phyloP scores from a whole-genome alignment of 2,797 vertebrate genomes.

The Ptychadena robeensis region DNA sequence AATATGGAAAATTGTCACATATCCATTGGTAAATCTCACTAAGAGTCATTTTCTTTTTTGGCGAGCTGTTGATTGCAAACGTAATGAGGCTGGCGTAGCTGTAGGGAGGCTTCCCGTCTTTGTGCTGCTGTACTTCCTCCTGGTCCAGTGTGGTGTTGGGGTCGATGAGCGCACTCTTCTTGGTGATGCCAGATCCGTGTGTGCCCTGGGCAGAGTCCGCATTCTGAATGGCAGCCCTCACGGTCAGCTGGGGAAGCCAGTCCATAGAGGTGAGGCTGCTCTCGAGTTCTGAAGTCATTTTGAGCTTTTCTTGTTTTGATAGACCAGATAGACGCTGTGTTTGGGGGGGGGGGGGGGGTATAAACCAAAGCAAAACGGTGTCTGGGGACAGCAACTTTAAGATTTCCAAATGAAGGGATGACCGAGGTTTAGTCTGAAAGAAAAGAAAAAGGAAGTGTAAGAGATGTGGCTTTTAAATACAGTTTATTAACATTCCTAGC shows the following conservation, averaged over 20 bases:
- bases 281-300: constrained; percentile 94
- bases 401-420: constrained; percentile 52
- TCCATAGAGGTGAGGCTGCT: constrained; percentile 95
- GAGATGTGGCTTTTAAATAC: neutral
- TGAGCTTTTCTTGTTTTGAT: constrained; percentile 38
- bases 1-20: constrained; percentile 95
- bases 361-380: neutral
- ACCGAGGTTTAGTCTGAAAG: constrained; percentile 43
- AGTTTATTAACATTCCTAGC: no score
- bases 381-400: constrained; percentile 36
- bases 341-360: neutral
- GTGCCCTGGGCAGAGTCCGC: constrained; percentile 83
- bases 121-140: constrained; percentile 92
- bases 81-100: constrained; percentile 95
- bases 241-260: constrained; percentile 92
- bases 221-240: constrained; percentile 91
- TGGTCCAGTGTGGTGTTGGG: constrained; percentile 91
- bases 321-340: neutral
- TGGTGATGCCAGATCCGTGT: constrained; percentile 85
- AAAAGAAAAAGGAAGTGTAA: neutral
- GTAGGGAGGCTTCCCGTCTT: constrained; percentile 91
- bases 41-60: constrained; percentile 95
- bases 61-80: constrained; percentile 92
- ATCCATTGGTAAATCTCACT: constrained; percentile 97
- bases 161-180: constrained; percentile 86